A percentile compares a stretch with the other conserved stretches of the same genome.
phyloP scores from a whole-genome alignment of 35 echinoderm and acorn worm genomes.

The Eucidaris tribuloides region DNA sequence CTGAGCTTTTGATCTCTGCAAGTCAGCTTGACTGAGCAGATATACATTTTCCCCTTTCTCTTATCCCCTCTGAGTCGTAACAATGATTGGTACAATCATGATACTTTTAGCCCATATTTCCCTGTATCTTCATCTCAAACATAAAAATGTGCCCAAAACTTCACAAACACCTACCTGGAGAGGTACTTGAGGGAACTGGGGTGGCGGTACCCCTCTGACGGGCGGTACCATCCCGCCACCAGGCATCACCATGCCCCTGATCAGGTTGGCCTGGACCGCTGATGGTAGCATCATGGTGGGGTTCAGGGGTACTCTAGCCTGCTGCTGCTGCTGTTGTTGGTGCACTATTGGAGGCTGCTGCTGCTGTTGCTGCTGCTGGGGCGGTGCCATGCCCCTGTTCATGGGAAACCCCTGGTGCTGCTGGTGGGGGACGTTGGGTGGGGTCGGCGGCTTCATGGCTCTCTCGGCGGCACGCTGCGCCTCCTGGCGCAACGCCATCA shows the following conservation, averaged over 20 bases:
- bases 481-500: background rate
- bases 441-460: slow-evolving; percentile 11
- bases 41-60: no score
- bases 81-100: no score
- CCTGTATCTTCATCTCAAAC: no score
- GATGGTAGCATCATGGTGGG: slow-evolving; percentile 38
- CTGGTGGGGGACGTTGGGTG: slow-evolving; percentile 16
- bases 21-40: no score
- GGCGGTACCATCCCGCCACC: slow-evolving; percentile 36
- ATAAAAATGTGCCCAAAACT: no score
- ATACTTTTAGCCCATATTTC: no score
- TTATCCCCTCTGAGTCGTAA: no score
- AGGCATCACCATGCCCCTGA: slow-evolving; percentile 57
- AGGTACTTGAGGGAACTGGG: slow-evolving; percentile 13
- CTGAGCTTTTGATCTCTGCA: no score
- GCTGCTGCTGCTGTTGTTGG: background rate
- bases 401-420: background rate
- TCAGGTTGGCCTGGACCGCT: slow-evolving; percentile 46
- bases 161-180: slow-evolving; percentile 2
- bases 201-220: slow-evolving; percentile 25
- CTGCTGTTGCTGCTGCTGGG: slow-evolving; percentile 5
- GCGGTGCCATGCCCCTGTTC: background rate
- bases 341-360: no score
- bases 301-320: slow-evolving; percentile 12
- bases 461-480: background rate